Percentiles rank a stretch among this genome's conserved stretches.
Conservation (phyloP, 1,140 invertebrate genomes). For the Vanessa atalanta region DNA sequence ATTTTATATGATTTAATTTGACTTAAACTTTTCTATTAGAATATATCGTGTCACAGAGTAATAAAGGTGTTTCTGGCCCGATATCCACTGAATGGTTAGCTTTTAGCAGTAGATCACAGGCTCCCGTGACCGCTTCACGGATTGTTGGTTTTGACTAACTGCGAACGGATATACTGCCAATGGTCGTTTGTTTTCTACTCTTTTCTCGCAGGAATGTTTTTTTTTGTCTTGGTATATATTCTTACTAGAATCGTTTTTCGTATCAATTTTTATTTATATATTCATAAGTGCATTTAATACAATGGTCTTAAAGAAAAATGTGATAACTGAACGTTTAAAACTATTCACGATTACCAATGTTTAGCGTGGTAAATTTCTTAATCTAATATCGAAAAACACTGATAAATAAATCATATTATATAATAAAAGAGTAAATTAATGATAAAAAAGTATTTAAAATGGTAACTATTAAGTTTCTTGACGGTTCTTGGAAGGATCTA, state of each 20-base stretch:
- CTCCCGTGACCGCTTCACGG: conserved; percentile 33
- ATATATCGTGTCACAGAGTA: conserved; percentile 11
- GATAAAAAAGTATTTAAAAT: too few species aligned
- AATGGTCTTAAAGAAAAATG: too few species aligned
- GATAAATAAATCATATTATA: too few species aligned
- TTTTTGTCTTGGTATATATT: conserved; percentile 2
- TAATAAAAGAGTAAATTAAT: too few species aligned
- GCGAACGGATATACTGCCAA: conserved; percentile 15
- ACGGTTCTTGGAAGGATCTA: too few species aligned
- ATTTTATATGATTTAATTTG: too few species aligned
- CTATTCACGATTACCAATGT: too few species aligned
- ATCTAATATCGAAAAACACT: too few species aligned
- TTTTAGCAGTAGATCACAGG: conserved; percentile 34
- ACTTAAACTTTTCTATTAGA: neutral
- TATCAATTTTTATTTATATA: neutral
- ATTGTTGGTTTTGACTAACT: conserved; percentile 36
- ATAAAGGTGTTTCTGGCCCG: conserved; percentile 6
- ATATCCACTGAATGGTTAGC: conserved; percentile 15
- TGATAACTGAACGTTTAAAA: too few species aligned
- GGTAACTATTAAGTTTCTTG: too few species aligned
- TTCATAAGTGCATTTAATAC: too few species aligned
- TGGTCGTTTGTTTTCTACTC: conserved; percentile 23
- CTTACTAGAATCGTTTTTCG: neutral
- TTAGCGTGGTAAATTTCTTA: too few species aligned
- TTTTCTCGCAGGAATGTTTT: neutral